A percentile compares a stretch with the other conserved stretches of the same genome.
phyloP scores from a whole-genome alignment of 2,113 vertebrate genomes.

The Cranoglanis bouderius region DNA sequence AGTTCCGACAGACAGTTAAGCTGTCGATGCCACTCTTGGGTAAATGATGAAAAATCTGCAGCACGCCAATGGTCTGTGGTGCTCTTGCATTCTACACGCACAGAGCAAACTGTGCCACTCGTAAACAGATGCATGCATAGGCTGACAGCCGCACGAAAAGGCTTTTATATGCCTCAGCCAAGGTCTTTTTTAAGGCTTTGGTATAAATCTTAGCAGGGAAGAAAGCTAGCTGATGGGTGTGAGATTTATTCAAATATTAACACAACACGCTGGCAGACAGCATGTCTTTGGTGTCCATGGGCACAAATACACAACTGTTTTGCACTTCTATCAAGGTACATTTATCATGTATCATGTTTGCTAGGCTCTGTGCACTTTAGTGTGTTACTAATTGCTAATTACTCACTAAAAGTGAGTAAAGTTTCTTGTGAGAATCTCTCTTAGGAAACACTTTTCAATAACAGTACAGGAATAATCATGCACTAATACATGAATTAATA shows the following conservation, averaged over 20 bases:
- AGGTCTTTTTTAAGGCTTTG: conserved; percentile 18
- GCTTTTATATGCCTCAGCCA: conserved; percentile 23
- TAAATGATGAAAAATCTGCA: conserved; percentile 40
- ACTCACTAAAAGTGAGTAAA: not conserved
- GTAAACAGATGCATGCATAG: conserved; percentile 45
- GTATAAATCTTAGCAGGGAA: conserved; percentile 29
- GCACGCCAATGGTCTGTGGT: conserved; percentile 40
- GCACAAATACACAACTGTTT: conserved; percentile 18
- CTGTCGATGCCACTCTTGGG: conserved; percentile 29
- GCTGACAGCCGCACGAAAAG: conserved; percentile 32
- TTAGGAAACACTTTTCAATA: too few relatives aligned
- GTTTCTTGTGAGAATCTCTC: not conserved
- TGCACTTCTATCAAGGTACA: conserved; percentile 2
- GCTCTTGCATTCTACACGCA: conserved; percentile 38
- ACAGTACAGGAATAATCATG: too few relatives aligned
- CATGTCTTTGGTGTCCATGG: not conserved
- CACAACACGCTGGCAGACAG: conserved; percentile 18
- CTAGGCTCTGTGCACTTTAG: not conserved
- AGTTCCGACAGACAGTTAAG: conserved; percentile 39
- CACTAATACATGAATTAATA: too few relatives aligned
- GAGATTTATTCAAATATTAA: conserved; percentile 49
- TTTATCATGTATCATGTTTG: conserved; percentile 15
- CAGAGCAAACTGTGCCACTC: conserved; percentile 38
- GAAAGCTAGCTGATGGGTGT: conserved; percentile 29
- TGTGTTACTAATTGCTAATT: not conserved